A percentile compares a stretch with the other conserved stretches of the same genome.
Conservation (phyloP, 35 echinoderm and acorn worm species). For the Heliocidaris erythrogramma region DNA sequence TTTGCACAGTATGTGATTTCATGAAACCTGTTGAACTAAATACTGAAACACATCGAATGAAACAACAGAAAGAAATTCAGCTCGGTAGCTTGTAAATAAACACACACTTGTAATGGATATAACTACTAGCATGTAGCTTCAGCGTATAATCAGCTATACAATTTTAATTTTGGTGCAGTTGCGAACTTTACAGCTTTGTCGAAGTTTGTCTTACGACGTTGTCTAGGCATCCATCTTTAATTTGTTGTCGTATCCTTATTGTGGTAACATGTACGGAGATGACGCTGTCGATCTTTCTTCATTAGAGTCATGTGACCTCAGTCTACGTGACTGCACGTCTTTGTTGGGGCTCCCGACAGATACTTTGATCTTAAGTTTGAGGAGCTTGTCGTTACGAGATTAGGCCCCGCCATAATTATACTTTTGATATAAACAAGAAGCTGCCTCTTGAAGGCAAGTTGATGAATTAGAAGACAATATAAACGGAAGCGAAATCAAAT, state of each 20-base stretch:
- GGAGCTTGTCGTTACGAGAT: not conserved
- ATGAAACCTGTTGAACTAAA: too few relatives aligned
- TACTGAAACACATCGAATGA: too few relatives aligned
- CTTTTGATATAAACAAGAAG: not conserved
- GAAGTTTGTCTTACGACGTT: too few relatives aligned
- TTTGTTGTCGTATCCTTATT: not conserved
- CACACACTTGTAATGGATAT: too few relatives aligned
- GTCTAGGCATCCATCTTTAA: not conserved
- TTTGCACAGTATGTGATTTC: not conserved
- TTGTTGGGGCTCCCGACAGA: not conserved
- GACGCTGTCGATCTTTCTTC: not conserved
- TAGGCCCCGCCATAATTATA: not conserved
- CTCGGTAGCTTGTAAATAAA: too few relatives aligned
- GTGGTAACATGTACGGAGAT: not conserved
- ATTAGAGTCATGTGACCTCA: not conserved
- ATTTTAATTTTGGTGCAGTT: not conserved
- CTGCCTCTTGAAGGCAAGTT: not conserved
- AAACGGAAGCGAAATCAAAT: not conserved
- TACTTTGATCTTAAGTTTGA: not conserved
- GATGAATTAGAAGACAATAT: not conserved
- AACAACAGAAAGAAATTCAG: too few relatives aligned
- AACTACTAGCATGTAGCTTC: too few relatives aligned
- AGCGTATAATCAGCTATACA: not conserved
- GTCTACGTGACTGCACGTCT: not conserved
- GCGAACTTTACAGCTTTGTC: not conserved